Conservation (phyloP, 1,140 invertebrate species). For the Psix sp. region DNA sequence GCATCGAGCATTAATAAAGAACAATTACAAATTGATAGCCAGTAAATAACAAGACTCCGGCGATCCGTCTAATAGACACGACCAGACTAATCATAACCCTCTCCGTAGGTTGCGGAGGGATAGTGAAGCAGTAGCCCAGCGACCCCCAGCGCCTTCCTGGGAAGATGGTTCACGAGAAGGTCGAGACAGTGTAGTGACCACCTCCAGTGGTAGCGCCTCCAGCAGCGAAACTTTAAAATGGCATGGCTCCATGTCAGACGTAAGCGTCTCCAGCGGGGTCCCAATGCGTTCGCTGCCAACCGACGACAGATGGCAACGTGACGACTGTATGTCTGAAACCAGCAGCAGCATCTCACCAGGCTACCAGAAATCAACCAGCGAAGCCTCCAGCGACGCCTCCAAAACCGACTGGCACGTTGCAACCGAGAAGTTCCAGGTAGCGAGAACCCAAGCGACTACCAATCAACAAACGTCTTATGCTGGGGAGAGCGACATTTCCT, state of each 20-base stretch:
- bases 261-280: constrained; percentile 81
- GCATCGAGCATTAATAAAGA: constrained; percentile 20
- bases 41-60: constrained; percentile 33
- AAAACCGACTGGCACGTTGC: constrained; percentile 26
- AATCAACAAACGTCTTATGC: constrained; percentile 36
- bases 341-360: constrained; percentile 67
- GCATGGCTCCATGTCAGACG: constrained; percentile 87
- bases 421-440: constrained; percentile 43
- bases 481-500: constrained; percentile 68
- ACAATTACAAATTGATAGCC: constrained; percentile 47
- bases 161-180: constrained; percentile 78
- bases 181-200: constrained; percentile 83
- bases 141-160: constrained; percentile 73
- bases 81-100: constrained; percentile 36
- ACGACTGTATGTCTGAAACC: constrained; percentile 71
- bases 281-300: constrained; percentile 62
- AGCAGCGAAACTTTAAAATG: constrained; percentile 90
- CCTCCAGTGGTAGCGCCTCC: constrained; percentile 83
- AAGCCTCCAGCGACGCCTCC: constrained; percentile 42
- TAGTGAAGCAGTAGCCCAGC: constrained; percentile 79
- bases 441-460: constrained; percentile 52
- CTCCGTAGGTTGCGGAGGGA: constrained; percentile 78
- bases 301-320: constrained; percentile 70
- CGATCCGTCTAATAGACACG: constrained; percentile 6
- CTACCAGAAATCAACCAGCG: constrained; percentile 70